Evolutionary conservation across 30 jellyfish, hydroid and myxozoan genomes (phyloP).

Genomic region (Morbakka virulenta): DNA sequence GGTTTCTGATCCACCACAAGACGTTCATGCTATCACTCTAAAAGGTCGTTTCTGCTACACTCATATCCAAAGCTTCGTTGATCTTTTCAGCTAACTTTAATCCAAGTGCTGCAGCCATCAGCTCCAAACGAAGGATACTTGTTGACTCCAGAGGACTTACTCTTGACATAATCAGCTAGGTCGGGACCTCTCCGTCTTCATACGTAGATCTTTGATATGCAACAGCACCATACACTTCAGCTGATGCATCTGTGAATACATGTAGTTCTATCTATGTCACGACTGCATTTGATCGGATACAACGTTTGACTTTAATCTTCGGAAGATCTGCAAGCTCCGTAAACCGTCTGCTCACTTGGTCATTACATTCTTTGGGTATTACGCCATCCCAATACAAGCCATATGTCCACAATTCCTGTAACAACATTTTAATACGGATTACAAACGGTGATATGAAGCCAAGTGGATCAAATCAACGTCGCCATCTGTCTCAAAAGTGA

Average conservation of each 20-base stretch:
- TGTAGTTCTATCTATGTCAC: not conserved
- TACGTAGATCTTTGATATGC: constrained; percentile 1
- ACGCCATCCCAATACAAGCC: too few species aligned
- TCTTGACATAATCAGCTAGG: not conserved
- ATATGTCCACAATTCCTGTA: too few species aligned
- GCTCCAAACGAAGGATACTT: constrained; percentile 29
- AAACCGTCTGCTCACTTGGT: constrained; percentile 15
- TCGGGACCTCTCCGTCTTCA: not conserved
- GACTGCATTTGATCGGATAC: not conserved
- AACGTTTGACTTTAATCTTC: not conserved
- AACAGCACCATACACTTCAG: constrained; percentile 24
- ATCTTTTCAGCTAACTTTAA: not conserved
- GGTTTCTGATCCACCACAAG: constrained; percentile 27
- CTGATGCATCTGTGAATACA: constrained; percentile 18
- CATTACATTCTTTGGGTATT: too few species aligned
- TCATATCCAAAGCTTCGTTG: not conserved
- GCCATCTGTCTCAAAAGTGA: too few species aligned
- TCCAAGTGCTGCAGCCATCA: constrained; percentile 8
- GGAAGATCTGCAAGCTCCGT: constrained; percentile 6
- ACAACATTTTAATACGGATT: too few species aligned
- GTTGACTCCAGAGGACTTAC: constrained; percentile 28
- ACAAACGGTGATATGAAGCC: too few species aligned
- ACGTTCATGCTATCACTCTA: constrained; percentile 41
- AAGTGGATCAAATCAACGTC: too few species aligned
- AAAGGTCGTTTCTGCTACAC: not conserved